A percentile compares a stretch with the other conserved stretches of the same genome.
phyloP scores from a whole-genome alignment of 1,140 invertebrate genomes.

The Apis dorsata region DNA sequence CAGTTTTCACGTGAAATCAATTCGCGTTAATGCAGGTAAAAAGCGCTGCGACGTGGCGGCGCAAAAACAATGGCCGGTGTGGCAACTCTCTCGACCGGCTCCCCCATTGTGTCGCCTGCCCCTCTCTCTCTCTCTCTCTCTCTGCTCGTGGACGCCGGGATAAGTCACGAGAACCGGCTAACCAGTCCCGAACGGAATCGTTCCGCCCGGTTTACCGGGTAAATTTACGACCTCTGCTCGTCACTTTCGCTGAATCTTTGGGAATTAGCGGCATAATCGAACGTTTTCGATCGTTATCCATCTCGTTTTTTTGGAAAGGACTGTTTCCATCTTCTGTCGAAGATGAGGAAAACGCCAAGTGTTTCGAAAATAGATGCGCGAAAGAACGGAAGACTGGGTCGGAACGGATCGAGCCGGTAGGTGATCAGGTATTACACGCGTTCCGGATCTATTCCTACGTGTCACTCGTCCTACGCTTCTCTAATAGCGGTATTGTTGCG shows the following conservation, averaged over 20 bases:
- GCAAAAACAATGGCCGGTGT: constrained; percentile 49
- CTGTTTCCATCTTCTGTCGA: no score
- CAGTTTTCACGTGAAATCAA: constrained; percentile 46
- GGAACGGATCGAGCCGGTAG: constrained; percentile 31
- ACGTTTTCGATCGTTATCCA: not conserved
- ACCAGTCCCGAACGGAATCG: constrained; percentile 40
- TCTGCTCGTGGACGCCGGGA: constrained; percentile 18
- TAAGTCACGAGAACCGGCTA: constrained; percentile 36
- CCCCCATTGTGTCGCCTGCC: constrained; percentile 39
- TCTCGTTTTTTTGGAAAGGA: not conserved
- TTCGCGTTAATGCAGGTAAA: constrained; percentile 52
- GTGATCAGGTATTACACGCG: constrained; percentile 48
- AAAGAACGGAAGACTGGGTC: not conserved
- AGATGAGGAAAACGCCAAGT: not conserved
- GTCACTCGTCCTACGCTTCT: constrained; percentile 54
- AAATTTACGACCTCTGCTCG: constrained; percentile 44
- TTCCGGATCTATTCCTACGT: constrained; percentile 46
- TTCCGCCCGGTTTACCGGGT: constrained; percentile 19
- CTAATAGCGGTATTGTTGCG: constrained; percentile 56
- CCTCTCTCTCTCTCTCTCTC: no score
- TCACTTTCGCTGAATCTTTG: constrained; percentile 49
- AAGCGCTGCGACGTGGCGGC: constrained; percentile 24
- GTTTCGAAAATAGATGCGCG: no score
- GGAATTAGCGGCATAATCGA: constrained; percentile 34
- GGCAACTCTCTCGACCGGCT: constrained; percentile 34